A percentile compares a stretch with the other conserved stretches of the same genome.
Evolutionary conservation across 92 coral and sea anemone species (phyloP).

Genomic region (Diadumene lineata): DNA sequence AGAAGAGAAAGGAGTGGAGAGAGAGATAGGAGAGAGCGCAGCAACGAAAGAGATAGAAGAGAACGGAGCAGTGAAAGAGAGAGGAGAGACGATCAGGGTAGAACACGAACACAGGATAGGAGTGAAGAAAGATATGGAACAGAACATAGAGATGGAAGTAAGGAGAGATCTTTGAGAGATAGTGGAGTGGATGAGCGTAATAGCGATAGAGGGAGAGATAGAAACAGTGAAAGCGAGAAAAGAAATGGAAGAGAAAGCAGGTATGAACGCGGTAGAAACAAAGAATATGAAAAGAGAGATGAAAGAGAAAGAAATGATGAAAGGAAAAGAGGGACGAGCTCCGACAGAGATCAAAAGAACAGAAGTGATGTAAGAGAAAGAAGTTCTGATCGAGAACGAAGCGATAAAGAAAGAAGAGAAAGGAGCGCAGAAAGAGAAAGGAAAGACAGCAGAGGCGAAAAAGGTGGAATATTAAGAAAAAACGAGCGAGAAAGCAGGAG

Average conservation of each 20-base stretch:
- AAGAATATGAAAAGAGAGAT: neutral
- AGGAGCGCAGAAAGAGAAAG: neutral
- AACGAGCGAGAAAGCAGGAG: neutral
- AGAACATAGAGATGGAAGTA: neutral
- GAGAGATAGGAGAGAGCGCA: neutral
- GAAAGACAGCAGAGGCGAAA: neutral
- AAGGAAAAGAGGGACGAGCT: neutral
- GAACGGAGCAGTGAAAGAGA: neutral
- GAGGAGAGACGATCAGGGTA: neutral
- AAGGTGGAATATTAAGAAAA: neutral
- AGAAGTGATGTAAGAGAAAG: neutral
- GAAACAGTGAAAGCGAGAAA: neutral
- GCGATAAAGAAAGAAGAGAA: neutral
- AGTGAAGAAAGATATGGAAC: neutral
- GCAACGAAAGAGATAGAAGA: neutral
- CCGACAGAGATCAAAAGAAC: neutral
- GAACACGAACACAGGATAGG: neutral
- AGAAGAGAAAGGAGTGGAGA: neutral
- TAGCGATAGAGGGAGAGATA: neutral
- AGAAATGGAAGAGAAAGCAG: neutral
- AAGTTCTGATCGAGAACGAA: neutral
- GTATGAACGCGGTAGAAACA: too few relatives aligned
- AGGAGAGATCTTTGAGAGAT: neutral
- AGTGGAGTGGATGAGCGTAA: neutral
- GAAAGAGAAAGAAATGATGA: neutral